phyloP scores from a whole-genome alignment of 2,113 vertebrate genomes.

The Riparia riparia region DNA sequence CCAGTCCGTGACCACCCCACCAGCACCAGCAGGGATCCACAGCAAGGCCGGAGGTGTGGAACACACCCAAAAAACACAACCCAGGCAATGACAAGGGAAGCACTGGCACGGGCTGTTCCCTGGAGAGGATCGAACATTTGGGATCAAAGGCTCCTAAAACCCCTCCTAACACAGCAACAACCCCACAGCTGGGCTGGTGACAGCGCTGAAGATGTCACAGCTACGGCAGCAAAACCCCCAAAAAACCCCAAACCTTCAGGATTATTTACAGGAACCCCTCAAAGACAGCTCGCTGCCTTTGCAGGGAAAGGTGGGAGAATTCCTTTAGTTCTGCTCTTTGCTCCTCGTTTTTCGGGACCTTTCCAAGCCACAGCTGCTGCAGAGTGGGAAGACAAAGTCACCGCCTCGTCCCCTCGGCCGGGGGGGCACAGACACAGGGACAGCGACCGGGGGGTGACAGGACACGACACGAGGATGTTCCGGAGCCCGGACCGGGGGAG shows the following conservation, averaged over 20 bases:
- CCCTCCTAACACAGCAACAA: background rate
- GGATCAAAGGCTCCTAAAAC: background rate
- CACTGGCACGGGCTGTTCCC: background rate
- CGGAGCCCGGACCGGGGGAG: background rate
- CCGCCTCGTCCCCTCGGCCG: background rate
- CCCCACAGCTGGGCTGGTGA: background rate
- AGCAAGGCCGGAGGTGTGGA: background rate
- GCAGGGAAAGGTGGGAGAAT: background rate
- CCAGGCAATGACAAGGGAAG: background rate
- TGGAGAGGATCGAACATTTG: background rate
- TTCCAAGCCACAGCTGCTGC: background rate
- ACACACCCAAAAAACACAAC: background rate
- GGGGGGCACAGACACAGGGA: background rate
- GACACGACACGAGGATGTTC: background rate
- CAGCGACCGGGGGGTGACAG: background rate
- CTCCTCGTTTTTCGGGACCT: background rate
- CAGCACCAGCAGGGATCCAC: background rate
- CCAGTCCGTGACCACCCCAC: background rate
- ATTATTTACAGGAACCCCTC: background rate
- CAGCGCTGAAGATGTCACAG: background rate
- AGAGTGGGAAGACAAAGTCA: background rate
- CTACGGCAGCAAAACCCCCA: fast-evolving
- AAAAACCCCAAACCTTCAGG: fast-evolving
- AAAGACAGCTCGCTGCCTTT: background rate
- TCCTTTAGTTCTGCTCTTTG: background rate